These are phyloP conservation scores for Alca torda DNA, from an alignment of 2,797 vertebrate species.

Conservation along the genomic window DNA sequence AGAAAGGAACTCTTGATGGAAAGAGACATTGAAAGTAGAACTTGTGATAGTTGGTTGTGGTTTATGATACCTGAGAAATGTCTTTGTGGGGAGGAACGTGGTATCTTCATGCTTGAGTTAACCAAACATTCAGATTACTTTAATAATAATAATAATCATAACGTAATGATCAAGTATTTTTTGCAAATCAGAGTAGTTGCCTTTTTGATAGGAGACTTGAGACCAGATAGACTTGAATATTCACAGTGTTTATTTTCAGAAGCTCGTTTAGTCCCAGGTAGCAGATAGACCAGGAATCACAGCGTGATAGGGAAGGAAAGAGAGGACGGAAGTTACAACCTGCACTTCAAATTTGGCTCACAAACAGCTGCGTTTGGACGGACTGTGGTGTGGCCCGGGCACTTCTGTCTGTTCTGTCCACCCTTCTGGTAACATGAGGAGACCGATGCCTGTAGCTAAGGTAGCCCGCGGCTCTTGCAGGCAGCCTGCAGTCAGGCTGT, in stretches of 20 bases:
- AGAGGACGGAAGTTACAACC: background rate
- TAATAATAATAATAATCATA: background rate
- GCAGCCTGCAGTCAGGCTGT: background rate
- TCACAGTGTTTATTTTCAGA: background rate
- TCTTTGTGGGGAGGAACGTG: background rate
- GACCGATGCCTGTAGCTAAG: background rate
- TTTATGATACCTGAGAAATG: background rate
- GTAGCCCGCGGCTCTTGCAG: no score
- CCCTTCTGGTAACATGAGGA: background rate
- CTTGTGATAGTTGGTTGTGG: background rate
- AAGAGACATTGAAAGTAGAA: background rate
- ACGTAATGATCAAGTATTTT: background rate
- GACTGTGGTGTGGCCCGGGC: background rate
- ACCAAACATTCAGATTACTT: background rate
- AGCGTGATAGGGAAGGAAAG: background rate
- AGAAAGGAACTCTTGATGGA: conserved; percentile 24
- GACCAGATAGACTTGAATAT: background rate
- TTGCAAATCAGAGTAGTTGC: background rate
- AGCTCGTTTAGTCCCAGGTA: background rate
- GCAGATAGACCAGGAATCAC: background rate
- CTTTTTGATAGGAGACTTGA: background rate
- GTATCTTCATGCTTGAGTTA: background rate
- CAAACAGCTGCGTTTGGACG: background rate
- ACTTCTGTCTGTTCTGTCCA: rapidly evolving
- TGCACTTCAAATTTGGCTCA: background rate